These are phyloP conservation scores for Morone saxatilis DNA, from an alignment of 2,113 vertebrate genomes.

Conservation along the genomic window DNA sequence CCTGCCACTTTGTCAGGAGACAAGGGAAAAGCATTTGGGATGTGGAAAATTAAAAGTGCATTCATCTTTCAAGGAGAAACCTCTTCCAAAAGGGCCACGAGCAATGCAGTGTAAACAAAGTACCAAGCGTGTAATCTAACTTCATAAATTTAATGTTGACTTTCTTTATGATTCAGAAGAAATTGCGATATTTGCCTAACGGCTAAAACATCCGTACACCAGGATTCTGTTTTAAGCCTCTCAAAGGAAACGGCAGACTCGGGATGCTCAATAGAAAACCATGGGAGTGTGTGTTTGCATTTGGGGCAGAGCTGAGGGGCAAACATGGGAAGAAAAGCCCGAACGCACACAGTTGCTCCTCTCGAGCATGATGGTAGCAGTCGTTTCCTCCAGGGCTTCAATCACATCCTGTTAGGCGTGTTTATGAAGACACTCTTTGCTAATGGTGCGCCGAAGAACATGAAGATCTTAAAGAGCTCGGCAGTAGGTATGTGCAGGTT, in stretches of 20 bases:
- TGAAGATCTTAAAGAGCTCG: constrained; percentile 29
- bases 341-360: constrained; percentile 10
- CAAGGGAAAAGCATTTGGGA: constrained; percentile 28
- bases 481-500: constrained; percentile 51
- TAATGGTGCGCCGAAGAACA: constrained; percentile 40
- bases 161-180: constrained; percentile 53
- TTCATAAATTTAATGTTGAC: constrained; percentile 50
- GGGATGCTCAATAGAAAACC: constrained; percentile 29
- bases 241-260: constrained; percentile 38
- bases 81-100: constrained; percentile 39
- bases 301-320: constrained; percentile 42
- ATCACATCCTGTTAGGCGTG: constrained; percentile 4
- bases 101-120: constrained; percentile 61
- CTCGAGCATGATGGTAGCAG: constrained; percentile 8
- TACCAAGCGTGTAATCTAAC: constrained; percentile 56
- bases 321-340: constrained; percentile 37
- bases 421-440: constrained; percentile 38
- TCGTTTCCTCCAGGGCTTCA: constrained; percentile 29
- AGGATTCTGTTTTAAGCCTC: constrained; percentile 57
- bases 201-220: constrained; percentile 16
- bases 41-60: constrained; percentile 35
- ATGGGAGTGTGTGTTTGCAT: constrained; percentile 35
- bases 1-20: constrained; percentile 33
- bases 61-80: constrained; percentile 55
- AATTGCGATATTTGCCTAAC: constrained; percentile 50